Evolutionary conservation across 2,888 invertebrate species (phyloP), one percentile per base, ranked within the genome.

Genomic region (Slavum lentiscoides): DNA sequence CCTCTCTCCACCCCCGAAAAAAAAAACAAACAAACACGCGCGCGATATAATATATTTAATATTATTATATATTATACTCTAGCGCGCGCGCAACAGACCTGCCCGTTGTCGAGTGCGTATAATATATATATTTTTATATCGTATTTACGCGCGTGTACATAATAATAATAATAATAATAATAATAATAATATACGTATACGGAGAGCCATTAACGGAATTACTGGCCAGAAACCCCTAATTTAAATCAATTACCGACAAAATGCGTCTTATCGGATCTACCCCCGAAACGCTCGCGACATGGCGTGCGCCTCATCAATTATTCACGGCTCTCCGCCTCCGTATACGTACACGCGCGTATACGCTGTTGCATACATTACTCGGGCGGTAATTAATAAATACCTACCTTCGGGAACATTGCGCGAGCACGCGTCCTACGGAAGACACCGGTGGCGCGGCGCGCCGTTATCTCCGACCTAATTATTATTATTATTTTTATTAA

Each of bases 201-300:
- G 3, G 39, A 67, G 61, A 69, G 49, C 80, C 80, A 80, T 80
- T 80, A 80, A 80, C 80, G 70, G 80, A 80, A 80, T 80, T 80
- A 80, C 80, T 15, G 72, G 70, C 55, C 72, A 64, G 80, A 64
- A 80, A 80, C 80, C 80, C 80, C 72, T 80, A 80, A 80, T 80
- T 80, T 80, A 80, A 80, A 80, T 80, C 80, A 80, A 80, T 80
- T 80, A 80, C 80, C 80, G 80, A 80, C 80, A 80, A 80, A 80
- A 80, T 55, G 72, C 80, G 80, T 80, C 80, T 80, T 80, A 80
- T 80, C 80, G 70, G 80, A 80, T 77, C 69, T 53, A 64, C 74
- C 59, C 30, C 53, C 62, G 70, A 58, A 70, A 62, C 77, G 70
- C 80, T 80, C 80, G 30, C 72, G 80, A 70, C 80, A 80, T 80